Evolutionary conservation across 2,888 invertebrate species (phyloP), one percentile per base, ranked within the genome.

Genomic region (Drosophila tripunctata): DNA sequence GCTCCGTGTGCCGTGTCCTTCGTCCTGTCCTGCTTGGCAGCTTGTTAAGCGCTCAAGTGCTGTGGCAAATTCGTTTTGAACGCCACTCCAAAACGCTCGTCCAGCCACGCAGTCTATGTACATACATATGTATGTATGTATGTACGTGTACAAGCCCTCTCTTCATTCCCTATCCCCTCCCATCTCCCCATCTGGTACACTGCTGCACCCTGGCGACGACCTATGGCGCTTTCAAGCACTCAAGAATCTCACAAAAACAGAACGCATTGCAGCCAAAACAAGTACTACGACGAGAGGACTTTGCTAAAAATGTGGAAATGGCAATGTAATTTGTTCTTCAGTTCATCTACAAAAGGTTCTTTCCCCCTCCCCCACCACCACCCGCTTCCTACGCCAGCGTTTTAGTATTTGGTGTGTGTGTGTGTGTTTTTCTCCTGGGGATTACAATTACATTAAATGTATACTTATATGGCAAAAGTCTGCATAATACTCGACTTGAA

Each of bases 21-120:
- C 60, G 33, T 40, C 31, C 22, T 43, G 58, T 81, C 63, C 68
- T 65, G 41, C 61, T 65, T 65, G 69, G 76, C 67, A 69, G 79
- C 83, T 73, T 83, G 88, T 83, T 83, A 81, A 83, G 83, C 84
- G 87, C 83, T 86, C 83, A 83, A 83, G 83, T 88, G 84, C 87
- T 83, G 83, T 88, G 87, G 83, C 88, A 83, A 83, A 83, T 83
- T 88, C 83, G 83, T 83, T 83, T 83, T 86, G 88, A 88, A 69
- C 84, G 76, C 85, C 85, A 78, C 85, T 84, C 85, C 71, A 71
- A 67, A 45, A 45, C 57, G 55, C 57, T 68, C 61, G 85, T 67
- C 78, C 78, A 62, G 70, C 61, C 62, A 54, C 36, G 55, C 58
- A 67, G 60, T 50, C n/a, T n/a, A n/a, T n/a, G n/a, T n/a, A n/a